Base-by-base conservation (phyloP, 2,113 vertebrate genomes). In the Climacteris rufus region DNA sequence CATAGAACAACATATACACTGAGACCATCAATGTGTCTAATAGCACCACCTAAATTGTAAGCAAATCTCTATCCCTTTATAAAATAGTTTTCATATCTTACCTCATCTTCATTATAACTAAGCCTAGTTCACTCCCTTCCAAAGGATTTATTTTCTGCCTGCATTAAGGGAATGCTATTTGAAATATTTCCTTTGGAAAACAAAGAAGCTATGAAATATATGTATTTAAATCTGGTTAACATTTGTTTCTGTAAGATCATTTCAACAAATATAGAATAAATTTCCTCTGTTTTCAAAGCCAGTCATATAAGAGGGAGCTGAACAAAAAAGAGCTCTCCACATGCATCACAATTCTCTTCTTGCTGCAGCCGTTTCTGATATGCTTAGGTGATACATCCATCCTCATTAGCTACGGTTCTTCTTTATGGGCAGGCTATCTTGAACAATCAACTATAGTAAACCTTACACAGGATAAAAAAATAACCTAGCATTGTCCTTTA, bases 351-450 rank as follows among this genome's bases (percentile, higher is more conserved):
- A 96, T 97, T 97, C 95, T 94, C 86, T 90, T 87, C 49, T 93
- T 88, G 70, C 82, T 89, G 68, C 89, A 94, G 76, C 83, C 16
- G 22, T 94, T 97, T 98, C 95, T 28, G 89, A 83, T 76, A 64
- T n/a, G 59, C 90, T 98, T 97, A 98, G 96, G 92, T 94, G 95
- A 91, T 93, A 37, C 97, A 98, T 98, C 96, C 90, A 96, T 98
- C 95, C 96, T 98, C 90, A 96, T 98, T 98, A 97, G 13, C 24
- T 76, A 37, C 64, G 90, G 60, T 84, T 97, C 96, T 97, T 96
- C 96, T 94, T 95, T 97, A 89, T 80, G 95, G 83, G 75, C 76
- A 95, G 91, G 82, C 94, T 94, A 89, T 96, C 95, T 96, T 81
- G 85, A 86, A 77, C 78, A 95, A 90, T 93, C 94, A 87, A 35